Conservation (phyloP, 2,797 vertebrate species). For the Echiichthys vipera region DNA sequence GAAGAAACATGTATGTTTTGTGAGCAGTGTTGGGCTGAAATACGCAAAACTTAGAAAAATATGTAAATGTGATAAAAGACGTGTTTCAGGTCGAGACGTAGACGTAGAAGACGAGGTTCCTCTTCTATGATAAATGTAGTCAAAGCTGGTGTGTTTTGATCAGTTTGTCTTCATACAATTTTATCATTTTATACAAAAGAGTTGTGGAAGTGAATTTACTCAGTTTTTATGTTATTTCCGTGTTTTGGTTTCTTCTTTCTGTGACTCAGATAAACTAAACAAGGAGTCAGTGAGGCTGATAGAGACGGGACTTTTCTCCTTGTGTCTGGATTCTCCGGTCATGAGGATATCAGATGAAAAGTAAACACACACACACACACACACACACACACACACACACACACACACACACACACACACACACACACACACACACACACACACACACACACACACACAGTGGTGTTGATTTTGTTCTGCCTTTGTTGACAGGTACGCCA, state of each 20-base stretch:
- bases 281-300: slow-evolving; percentile 87
- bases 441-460: background rate
- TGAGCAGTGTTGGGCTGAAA: background rate
- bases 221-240: background rate
- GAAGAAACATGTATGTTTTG: background rate
- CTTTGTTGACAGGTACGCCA: slow-evolving; percentile 83
- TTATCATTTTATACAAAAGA: background rate
- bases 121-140: background rate
- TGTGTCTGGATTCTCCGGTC: slow-evolving; percentile 89
- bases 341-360: slow-evolving; percentile 89
- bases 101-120: too few species aligned
- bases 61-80: too few species aligned
- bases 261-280: slow-evolving; percentile 86
- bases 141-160: background rate
- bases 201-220: background rate
- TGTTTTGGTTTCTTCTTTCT: background rate
- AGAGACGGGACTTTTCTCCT: slow-evolving; percentile 85
- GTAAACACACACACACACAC: slow-evolving; percentile 60
- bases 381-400: slow-evolving; percentile 10
- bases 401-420: slow-evolving; percentile 4
- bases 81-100: background rate
- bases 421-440: background rate
- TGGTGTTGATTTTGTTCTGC: background rate
- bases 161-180: background rate
- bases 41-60: background rate